Base-by-base conservation (phyloP, 37 sponge, comb jelly and placozoan genomes). In the Eunapius fragilis region DNA sequence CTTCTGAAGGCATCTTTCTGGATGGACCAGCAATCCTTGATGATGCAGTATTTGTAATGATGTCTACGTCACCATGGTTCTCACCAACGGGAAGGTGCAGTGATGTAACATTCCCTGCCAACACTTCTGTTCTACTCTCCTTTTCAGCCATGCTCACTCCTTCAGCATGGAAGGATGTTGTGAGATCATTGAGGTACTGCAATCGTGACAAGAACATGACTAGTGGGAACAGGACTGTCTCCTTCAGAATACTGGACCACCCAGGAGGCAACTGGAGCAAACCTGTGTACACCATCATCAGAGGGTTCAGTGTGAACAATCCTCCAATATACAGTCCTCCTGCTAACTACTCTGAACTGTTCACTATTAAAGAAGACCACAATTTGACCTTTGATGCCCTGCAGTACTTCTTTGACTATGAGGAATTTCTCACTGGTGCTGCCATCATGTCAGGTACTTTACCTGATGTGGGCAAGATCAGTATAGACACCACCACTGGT, bases 131-230 rank as follows among this genome's bases (percentile, higher is more conserved):
- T 11, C 11, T 3, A 3, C 82, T 95, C 14, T 68, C 83, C 71
- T 38, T 97, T 11, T 31, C 6, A 2, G 35, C 79, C 11, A 77
- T 35, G 69, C 87, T 93, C 49, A 50, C 79, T 33, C 79, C 90
- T 23, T 0, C 26, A n/a, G 78, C 90, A 3, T 89, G 93, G 91
- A 79, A 67, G 41, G 74, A 74, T 28, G 88, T 88, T 0, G 34
- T 97, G 14, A 74, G 74, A 25, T 86, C 92, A 10, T 71, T 97
- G 37, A 84, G 87, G 23, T 97, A 97, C 82, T 97, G 97, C 77
- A 94, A 97, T 79, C 41, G 86, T 4, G 97, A 97, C 47, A 80
- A 94, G 12, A 71, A 93, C 75, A 84, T 95, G 3, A 72, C 79
- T 10, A 77, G 70, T 50, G 97, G 93, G 1, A 71, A 73, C 24